Percentiles rank a stretch among this genome's conserved stretches.
These are phyloP conservation scores for Parascotia fuliginaria DNA, from an alignment of 2,888 invertebrate genomes.

Conservation along the genomic window DNA sequence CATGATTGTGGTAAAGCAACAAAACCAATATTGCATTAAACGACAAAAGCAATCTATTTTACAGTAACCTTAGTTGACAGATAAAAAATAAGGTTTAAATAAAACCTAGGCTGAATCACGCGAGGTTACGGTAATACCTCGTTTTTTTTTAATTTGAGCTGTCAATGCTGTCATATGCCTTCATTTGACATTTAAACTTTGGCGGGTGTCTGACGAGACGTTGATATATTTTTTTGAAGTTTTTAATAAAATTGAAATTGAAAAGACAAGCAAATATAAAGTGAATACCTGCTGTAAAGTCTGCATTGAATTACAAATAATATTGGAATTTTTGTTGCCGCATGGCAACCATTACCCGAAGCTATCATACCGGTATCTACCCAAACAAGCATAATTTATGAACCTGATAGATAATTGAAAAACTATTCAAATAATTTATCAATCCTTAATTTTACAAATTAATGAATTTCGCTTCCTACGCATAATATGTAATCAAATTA, in stretches of 20 bases:
- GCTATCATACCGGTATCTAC: no score
- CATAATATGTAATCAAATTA: not conserved
- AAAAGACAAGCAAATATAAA: not conserved
- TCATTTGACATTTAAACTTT: not conserved
- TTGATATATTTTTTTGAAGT: no score
- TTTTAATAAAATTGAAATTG: not conserved
- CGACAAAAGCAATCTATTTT: not conserved
- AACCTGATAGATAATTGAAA: no score
- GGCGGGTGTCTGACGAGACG: no score
- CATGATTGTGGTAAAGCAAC: no score
- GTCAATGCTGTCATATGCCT: not conserved
- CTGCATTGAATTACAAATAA: no score
- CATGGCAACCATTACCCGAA: no score
- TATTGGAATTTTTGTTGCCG: no score
- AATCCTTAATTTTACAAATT: not conserved
- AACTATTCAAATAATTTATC: not conserved
- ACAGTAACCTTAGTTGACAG: conserved; percentile 1
- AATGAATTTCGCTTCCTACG: not conserved
- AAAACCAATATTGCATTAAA: not conserved
- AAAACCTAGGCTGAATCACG: conserved; percentile 8
- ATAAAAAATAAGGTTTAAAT: conserved; percentile 1
- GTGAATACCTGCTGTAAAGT: no score
- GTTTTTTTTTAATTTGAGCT: not conserved
- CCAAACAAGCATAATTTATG: no score
- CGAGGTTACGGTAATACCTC: conserved; percentile 2